Conservation (phyloP, 2,113 vertebrate species). For the Podarcis raffonei region DNA sequence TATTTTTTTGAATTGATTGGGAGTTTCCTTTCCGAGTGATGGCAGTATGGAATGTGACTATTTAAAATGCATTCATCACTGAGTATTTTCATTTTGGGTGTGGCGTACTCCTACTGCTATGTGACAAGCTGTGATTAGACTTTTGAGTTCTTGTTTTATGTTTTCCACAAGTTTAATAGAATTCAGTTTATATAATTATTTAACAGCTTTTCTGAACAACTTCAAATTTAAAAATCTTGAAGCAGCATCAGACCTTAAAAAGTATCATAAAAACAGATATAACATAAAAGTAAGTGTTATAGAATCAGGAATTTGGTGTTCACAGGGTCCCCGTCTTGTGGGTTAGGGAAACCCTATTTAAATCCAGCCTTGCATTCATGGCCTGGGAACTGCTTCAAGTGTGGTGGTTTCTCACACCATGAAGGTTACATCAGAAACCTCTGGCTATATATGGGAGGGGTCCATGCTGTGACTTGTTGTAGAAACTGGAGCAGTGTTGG, state of each 20-base stretch:
- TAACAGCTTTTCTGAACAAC: too few species aligned
- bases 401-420: not conserved
- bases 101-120: not conserved
- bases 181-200: not conserved
- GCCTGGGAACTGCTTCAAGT: not conserved
- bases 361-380: not conserved
- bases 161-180: not conserved
- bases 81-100: not conserved
- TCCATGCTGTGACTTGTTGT: not conserved
- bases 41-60: not conserved
- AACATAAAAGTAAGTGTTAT: too few species aligned
- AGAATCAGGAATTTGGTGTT: too few species aligned
- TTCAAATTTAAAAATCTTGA: too few species aligned
- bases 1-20: not conserved
- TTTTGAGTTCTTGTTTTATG: not conserved
- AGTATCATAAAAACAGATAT: too few species aligned
- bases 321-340: too few species aligned
- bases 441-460: not conserved
- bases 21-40: not conserved
- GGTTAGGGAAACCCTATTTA: too few species aligned
- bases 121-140: not conserved
- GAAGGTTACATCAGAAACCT: not conserved
- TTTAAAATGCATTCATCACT: conserved; percentile 1
- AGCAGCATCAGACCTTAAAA: too few species aligned
- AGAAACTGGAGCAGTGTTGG: not conserved